Evolutionary conservation across 2,797 vertebrate genomes (phyloP), one percentile per base, ranked within the genome.

Genomic region (Sylvilagus floridanus): DNA sequence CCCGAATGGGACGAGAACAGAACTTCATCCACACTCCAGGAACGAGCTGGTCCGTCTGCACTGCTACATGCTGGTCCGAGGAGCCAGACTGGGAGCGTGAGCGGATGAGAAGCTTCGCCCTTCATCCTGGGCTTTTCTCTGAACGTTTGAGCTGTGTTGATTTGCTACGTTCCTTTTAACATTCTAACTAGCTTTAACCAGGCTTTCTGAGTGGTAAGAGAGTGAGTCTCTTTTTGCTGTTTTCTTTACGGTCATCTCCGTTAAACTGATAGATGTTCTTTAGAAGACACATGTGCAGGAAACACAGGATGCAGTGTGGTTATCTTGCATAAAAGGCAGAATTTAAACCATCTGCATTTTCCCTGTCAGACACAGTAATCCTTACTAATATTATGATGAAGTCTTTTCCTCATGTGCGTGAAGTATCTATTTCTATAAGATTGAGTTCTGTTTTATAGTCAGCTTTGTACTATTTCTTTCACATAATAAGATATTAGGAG

Each of bases 351-450:
- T 26, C 47, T 4, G 0, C 66, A 26, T 28, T 76, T 68, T 90
- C 17, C 57, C 71, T 50, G 24, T 63, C 42, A 71, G 68, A n/a
- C 8, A 50, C 4, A 30, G 69, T 19, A 14, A 37, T 62, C 63
- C 62, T 68, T 84, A 72, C 35, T 66, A 75, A 77, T 6, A 21
- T 72, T 86, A 85, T 54, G 42, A 77, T 89, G 30, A 78, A 16
- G 35, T 81, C 32, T 69, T 50, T 79, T 71, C 66, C 50, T 50
- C 71, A 32, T 24, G 47, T 28, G 19, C 5, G 14, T 66, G 77
- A 71, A 89, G 42, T 63, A 8, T 85, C 37, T 93, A 42, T 93
- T 92, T 78, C 78, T 86, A 86, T 93, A 89, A 83, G 90, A 65
- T 30, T 17, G 19, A 85, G 28, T 81, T 89, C 30, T 24, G 72